phyloP scores from a whole-genome alignment of 2,797 vertebrate species.

The Pipistrellus pipistrellus region DNA sequence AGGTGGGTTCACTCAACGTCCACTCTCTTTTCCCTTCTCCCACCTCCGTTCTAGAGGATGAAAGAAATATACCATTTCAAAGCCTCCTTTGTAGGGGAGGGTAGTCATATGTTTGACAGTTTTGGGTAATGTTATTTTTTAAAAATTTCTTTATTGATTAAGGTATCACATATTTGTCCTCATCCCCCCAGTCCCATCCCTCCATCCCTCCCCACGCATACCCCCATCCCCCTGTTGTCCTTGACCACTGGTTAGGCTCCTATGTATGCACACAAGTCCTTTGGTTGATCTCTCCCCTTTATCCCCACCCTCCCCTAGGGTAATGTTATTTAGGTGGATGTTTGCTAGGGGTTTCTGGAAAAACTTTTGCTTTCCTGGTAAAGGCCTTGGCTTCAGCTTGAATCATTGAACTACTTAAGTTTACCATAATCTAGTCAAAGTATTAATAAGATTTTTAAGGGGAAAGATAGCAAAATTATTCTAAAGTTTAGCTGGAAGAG shows the following conservation, averaged over 20 bases:
- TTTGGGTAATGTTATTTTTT: background rate
- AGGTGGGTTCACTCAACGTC: background rate
- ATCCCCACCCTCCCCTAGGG: too few species aligned
- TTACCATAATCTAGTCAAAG: constrained; percentile 6
- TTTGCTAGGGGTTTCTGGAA: constrained; percentile 7
- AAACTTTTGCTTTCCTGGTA: constrained; percentile 1
- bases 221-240: too few species aligned
- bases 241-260: too few species aligned
- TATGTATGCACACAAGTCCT: too few species aligned
- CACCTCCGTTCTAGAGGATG: constrained; percentile 3
- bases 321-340: background rate
- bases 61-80: background rate
- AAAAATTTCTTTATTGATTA: too few species aligned
- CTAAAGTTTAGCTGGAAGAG: constrained; percentile 23
- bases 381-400: background rate
- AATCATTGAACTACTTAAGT: background rate
- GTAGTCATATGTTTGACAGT: background rate
- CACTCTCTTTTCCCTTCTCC: background rate
- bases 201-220: too few species aligned
- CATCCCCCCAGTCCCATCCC: too few species aligned
- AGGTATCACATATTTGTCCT: too few species aligned
- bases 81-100: background rate
- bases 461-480: background rate
- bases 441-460: background rate
- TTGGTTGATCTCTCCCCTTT: too few species aligned